Conservation (phyloP, 2,113 vertebrate species). For the Nycticebus coucang region DNA sequence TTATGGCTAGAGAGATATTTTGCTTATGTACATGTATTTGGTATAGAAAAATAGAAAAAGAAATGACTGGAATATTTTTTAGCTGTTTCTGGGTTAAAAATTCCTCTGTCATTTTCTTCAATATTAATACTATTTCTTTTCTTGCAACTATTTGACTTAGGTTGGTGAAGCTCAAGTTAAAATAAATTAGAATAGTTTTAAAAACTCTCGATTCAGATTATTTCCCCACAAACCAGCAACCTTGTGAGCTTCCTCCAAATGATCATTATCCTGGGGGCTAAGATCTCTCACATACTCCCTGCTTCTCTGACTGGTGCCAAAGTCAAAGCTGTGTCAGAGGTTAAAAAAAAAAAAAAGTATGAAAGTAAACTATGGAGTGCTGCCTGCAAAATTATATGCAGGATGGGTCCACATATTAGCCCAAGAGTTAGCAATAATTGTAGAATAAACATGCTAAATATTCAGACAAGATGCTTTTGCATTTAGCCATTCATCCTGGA, state of each 20-base stretch:
- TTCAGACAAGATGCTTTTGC: neutral
- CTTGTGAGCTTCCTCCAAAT: neutral
- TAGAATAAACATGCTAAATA: neutral
- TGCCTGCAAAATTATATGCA: neutral
- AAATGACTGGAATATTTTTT: constrained; percentile 38
- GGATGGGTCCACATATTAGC: neutral
- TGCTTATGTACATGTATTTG: neutral
- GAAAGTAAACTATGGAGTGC: neutral
- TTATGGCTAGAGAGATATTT: neutral
- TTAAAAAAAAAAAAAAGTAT: neutral
- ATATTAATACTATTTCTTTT: neutral
- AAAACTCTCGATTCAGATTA: neutral
- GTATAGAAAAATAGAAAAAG: constrained; percentile 17
- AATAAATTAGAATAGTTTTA: constrained; percentile 49
- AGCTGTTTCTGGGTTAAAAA: constrained; percentile 18
- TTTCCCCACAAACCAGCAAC: neutral
- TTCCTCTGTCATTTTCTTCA: neutral
- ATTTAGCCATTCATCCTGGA: constrained; percentile 25
- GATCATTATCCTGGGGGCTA: neutral
- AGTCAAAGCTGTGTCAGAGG: neutral
- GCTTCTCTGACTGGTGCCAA: neutral
- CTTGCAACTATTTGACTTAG: constrained; percentile 33
- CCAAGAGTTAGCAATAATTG: constrained; percentile 4
- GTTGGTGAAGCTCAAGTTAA: constrained; percentile 41
- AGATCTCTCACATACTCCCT: neutral